Conservation (phyloP, 2,888 invertebrate species). For the Tribolium freemani region DNA sequence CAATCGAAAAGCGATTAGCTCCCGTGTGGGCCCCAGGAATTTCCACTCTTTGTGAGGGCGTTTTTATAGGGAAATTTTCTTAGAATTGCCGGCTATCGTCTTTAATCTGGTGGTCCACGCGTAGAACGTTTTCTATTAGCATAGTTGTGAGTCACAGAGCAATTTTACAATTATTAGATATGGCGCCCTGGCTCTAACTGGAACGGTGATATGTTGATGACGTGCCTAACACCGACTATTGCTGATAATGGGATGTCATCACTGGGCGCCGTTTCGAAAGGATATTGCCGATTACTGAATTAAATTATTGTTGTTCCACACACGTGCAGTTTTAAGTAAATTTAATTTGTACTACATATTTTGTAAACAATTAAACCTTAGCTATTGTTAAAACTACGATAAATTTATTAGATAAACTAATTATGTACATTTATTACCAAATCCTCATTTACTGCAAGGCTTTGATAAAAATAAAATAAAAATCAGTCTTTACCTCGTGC, state of each 20-base stretch:
- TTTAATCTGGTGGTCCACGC: neutral
- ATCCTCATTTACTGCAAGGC: no score
- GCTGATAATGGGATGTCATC: slow-evolving; percentile 50
- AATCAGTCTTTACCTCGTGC: no score
- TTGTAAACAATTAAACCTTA: no score
- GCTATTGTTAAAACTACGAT: no score
- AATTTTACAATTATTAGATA: slow-evolving; percentile 48
- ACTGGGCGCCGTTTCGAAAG: slow-evolving; percentile 46
- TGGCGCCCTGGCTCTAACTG: slow-evolving; percentile 50
- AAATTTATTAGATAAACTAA: no score
- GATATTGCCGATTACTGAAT: slow-evolving; percentile 44
- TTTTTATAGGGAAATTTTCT: neutral
- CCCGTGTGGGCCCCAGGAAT: slow-evolving; percentile 15
- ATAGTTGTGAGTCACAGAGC: slow-evolving; percentile 45
- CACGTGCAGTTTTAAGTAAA: slow-evolving; percentile 3
- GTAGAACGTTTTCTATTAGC: slow-evolving; percentile 30
- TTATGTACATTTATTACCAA: no score
- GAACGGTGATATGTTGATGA: slow-evolving; percentile 39
- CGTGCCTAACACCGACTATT: slow-evolving; percentile 45
- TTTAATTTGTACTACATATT: slow-evolving; percentile 5
- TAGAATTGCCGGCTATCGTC: neutral
- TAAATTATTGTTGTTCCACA: neutral
- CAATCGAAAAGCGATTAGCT: slow-evolving; percentile 37
- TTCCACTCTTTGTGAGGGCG: neutral
- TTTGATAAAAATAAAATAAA: no score